These are phyloP conservation scores for Catostylus mosaicus DNA, from an alignment of 30 jellyfish, hydroid and myxozoan genomes.

Conservation along the genomic window DNA sequence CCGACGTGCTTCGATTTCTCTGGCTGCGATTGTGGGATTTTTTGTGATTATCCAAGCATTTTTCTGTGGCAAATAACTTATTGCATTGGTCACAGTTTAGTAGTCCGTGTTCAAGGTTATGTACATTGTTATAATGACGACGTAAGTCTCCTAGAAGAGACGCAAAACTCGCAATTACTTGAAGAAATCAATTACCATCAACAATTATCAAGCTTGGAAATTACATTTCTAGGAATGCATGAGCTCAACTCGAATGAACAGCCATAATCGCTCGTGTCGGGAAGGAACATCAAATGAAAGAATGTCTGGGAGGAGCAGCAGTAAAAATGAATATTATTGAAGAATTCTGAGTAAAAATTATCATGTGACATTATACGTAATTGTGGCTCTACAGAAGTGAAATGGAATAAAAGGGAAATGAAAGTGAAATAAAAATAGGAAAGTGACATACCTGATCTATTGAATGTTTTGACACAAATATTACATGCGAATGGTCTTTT, in stretches of 20 bases:
- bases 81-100: conserved; percentile 92
- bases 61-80: conserved; percentile 88
- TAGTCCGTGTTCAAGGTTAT: conserved; percentile 74
- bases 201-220: no score
- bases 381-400: no score
- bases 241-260: no score
- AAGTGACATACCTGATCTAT: conserved; percentile 87
- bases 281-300: no score
- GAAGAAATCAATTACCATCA: no score
- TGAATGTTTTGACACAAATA: conserved; percentile 91
- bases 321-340: no score
- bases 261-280: no score
- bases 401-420: not conserved
- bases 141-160: conserved; percentile 88
- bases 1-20: not conserved
- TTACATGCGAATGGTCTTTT: conserved; percentile 93
- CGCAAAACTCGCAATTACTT: no score
- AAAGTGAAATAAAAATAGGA: not conserved
- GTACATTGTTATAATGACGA: conserved; percentile 86
- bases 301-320: no score
- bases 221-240: no score
- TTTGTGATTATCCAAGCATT: conserved; percentile 75
- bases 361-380: no score
- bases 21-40: conserved; percentile 71
- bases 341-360: no score